Conservation (phyloP, 2,113 vertebrate genomes). For the Pterocles gutturalis region DNA sequence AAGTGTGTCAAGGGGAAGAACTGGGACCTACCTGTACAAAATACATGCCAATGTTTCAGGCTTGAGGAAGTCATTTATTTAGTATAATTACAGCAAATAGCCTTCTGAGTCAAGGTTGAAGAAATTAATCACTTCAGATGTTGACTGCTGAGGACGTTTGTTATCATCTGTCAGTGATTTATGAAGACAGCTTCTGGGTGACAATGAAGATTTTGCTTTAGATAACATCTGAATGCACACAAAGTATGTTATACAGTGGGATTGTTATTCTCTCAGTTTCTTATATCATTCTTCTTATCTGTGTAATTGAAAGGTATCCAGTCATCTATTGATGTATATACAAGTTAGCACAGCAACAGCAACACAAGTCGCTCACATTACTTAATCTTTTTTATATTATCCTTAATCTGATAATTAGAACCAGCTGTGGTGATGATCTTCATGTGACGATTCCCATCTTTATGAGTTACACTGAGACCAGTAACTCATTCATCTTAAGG, state of each 20-base stretch:
- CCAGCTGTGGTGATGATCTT: not conserved
- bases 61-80: not conserved
- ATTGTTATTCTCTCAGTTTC: not conserved
- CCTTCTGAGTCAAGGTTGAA: slow-evolving; percentile 1
- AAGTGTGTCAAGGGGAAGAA: not conserved
- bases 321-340: not conserved
- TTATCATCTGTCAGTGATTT: not conserved
- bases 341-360: not conserved
- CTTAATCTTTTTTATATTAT: not conserved
- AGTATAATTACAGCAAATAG: not conserved
- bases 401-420: slow-evolving; percentile 2
- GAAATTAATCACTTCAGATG: slow-evolving; percentile 14
- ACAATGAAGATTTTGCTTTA: not conserved
- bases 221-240: not conserved
- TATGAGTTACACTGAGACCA: not conserved
- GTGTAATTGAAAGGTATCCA: not conserved
- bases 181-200: not conserved
- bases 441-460: not conserved
- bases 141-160: slow-evolving; percentile 10
- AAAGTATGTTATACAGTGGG: not conserved
- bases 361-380: not conserved
- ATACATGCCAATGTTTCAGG: not conserved
- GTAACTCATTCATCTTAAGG: not conserved
- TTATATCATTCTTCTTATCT: not conserved
- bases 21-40: not conserved